Base-by-base conservation (phyloP, 37 sponge, comb jelly and placozoan species). In the Lycopodina hypogea region DNA sequence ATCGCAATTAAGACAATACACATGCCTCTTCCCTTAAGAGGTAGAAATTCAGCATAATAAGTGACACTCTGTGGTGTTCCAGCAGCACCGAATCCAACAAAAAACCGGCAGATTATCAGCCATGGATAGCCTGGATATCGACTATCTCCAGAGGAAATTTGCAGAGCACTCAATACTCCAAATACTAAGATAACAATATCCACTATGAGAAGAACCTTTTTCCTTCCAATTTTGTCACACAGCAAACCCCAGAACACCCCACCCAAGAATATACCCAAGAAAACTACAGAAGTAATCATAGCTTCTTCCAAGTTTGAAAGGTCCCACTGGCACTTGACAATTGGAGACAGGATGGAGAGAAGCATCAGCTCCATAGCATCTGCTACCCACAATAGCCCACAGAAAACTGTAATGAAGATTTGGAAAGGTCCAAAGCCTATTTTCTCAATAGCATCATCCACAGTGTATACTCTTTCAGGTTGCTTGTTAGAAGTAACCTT, bases 361-460 rank as follows among this genome's bases (percentile, higher is more conserved):
- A 84, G 22, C 85, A 84, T 78, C 32, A 84, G 64, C 55, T 84
- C 85, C 78, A 84, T 78, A 23, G 85, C 78, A 71, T 84, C 85
- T 30, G 85, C 76, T 14, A 78, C 15, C 85, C 74, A 41, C 42
- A 76, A 53, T 1, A 87, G 68, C 7, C 88, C 93, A 33, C 68
- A 23, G 65, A 92, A 92, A 0, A 81, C 42, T 12, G 77, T 78
- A 4, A 87, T 42, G 1, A 84, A 64, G n/a, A 92, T 33, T 45
- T 92, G 93, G 57, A 87, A 92, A 12, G 70, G 30, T n/a, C 93
- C 93, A 73, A 92, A 92, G 57, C 93, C 88, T 15, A 87, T 52
- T 42, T 92, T 76, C 53, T 92, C 81, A 9, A 92, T 71, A 0
- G 85, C 93, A 15, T 92, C 93, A 32, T 93, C 90, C n/a, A 93